Evolutionary conservation across 2,797 vertebrate genomes (phyloP).

Genomic region (Sphenopsis melanotis): DNA sequence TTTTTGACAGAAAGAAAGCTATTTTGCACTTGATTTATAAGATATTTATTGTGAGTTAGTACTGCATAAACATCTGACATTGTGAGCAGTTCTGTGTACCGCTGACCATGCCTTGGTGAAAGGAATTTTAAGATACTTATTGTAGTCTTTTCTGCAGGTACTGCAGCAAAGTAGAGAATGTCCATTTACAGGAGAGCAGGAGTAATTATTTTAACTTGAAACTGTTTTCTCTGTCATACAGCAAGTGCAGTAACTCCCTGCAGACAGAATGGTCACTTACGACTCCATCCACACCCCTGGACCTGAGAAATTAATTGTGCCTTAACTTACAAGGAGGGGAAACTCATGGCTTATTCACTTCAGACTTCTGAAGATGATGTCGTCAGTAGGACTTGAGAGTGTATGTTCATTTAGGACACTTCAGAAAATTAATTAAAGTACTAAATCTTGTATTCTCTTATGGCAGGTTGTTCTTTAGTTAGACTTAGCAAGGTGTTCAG

Average conservation of each 20-base stretch:
- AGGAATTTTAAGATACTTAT: neutral
- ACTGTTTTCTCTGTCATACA: neutral
- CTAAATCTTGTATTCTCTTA: neutral
- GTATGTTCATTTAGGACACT: neutral
- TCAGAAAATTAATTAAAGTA: neutral
- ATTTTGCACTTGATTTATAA: constrained; percentile 53
- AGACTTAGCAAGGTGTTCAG: neutral
- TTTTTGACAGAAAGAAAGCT: constrained; percentile 51
- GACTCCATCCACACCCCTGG: neutral
- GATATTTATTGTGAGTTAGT: constrained; percentile 44
- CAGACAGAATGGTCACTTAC: neutral
- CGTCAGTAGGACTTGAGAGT: neutral
- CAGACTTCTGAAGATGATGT: neutral
- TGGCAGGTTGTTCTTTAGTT: neutral
- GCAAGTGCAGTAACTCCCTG: neutral
- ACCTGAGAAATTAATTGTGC: neutral
- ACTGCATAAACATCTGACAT: constrained; percentile 9
- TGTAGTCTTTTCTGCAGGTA: neutral
- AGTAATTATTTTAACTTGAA: constrained; percentile 17
- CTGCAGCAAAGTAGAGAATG: neutral
- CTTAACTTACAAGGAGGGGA: neutral
- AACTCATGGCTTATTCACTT: neutral
- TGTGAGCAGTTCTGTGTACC: constrained; percentile 8
- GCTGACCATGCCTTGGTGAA: neutral
- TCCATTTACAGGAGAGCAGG: neutral